Evolutionary conservation across 1,140 invertebrate genomes (phyloP).

Genomic region (Aphidius ervi): DNA sequence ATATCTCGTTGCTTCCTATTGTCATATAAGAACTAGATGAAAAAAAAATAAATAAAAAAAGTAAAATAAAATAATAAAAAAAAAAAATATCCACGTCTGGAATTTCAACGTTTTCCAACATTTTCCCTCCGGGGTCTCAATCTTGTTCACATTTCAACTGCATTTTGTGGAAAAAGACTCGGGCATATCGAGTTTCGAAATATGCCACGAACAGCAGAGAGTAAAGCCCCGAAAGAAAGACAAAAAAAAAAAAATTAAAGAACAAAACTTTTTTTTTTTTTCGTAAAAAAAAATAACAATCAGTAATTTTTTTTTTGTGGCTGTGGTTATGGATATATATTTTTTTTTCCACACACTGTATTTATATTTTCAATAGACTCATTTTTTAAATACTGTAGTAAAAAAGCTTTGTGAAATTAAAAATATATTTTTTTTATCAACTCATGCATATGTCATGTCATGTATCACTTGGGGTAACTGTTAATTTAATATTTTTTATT

Average conservation of each 20-base stretch:
- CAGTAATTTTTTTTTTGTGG: neutral
- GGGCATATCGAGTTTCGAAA: slow-evolving; percentile 15
- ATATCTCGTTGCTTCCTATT: slow-evolving; percentile 38
- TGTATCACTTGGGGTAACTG: slow-evolving; percentile 18
- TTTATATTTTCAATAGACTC: too few relatives aligned
- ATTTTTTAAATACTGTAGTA: too few relatives aligned
- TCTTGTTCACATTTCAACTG: neutral
- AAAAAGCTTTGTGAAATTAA: too few relatives aligned
- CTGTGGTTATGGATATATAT: too few relatives aligned
- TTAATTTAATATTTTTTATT: neutral
- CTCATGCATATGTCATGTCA: slow-evolving; percentile 7
- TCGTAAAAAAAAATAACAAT: neutral
- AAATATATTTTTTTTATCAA: neutral
- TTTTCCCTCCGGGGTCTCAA: slow-evolving; percentile 8
- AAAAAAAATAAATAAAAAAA: neutral
- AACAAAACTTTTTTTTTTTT: too few relatives aligned
- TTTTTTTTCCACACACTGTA: too few relatives aligned
- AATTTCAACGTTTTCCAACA: slow-evolving; percentile 30
- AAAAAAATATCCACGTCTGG: slow-evolving; percentile 35
- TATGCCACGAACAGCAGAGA: neutral
- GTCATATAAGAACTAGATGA: slow-evolving; percentile 25
- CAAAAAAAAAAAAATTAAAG: neutral
- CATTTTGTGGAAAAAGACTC: slow-evolving; percentile 7
- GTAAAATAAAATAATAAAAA: neutral
- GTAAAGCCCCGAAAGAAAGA: neutral